A percentile compares a stretch with the other conserved stretches of the same genome.
These are phyloP conservation scores for Huso huso DNA, from an alignment of 2,797 vertebrate species.

Conservation along the genomic window DNA sequence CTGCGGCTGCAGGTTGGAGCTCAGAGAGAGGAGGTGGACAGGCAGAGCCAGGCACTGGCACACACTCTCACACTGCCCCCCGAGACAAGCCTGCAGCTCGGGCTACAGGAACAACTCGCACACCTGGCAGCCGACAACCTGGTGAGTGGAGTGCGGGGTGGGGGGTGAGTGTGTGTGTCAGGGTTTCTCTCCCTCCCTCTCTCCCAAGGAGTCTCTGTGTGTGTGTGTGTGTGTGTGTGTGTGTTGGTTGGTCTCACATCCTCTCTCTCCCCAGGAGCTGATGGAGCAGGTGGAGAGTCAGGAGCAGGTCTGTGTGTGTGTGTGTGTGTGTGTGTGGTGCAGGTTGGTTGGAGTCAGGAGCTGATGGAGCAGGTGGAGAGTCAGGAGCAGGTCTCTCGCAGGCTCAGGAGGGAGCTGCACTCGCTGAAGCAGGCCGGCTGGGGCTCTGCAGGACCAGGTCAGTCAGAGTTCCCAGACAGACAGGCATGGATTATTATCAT, in stretches of 20 bases:
- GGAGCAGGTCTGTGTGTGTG: too few relatives aligned
- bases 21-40: slow-evolving; percentile 26
- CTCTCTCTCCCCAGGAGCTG: too few relatives aligned
- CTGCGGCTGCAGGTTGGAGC: slow-evolving; percentile 21
- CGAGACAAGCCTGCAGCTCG: neutral
- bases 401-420: slow-evolving; percentile 26
- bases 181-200: too few relatives aligned
- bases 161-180: slow-evolving; percentile 15
- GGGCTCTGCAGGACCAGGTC: neutral
- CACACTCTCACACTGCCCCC: neutral
- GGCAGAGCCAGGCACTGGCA: slow-evolving; percentile 15
- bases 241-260: too few relatives aligned
- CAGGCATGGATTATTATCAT: too few relatives aligned
- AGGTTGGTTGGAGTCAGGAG: too few relatives aligned
- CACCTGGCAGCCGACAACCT: slow-evolving; percentile 8
- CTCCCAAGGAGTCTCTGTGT: too few relatives aligned
- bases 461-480: neutral
- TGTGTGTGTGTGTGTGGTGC: too few relatives aligned
- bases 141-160: too few relatives aligned
- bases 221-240: too few relatives aligned
- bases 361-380: too few relatives aligned
- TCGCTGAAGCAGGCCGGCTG: neutral
- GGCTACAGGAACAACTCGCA: neutral
- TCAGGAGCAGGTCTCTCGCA: neutral
- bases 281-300: too few relatives aligned